Evolutionary conservation across 2,113 vertebrate genomes (phyloP).

Genomic region (Picathartes gymnocephalus): DNA sequence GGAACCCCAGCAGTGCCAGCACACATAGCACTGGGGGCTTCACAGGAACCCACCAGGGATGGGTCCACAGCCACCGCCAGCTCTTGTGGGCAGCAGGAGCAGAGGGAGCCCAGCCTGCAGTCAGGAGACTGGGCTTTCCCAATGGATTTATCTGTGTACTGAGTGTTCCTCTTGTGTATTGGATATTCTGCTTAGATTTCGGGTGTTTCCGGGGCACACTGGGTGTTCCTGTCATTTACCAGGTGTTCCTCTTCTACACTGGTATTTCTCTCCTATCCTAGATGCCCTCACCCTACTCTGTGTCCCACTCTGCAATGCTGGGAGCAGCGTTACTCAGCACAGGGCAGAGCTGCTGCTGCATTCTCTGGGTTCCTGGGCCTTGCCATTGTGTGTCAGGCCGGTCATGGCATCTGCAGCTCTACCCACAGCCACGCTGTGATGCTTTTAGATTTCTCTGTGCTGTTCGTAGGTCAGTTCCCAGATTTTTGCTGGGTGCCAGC

Average conservation of each 20-base stretch:
- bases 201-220: not conserved
- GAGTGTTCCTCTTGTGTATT: fast-evolving
- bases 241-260: not conserved
- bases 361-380: not conserved
- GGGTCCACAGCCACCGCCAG: fast-evolving
- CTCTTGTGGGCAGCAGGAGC: not conserved
- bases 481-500: fast-evolving
- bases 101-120: not conserved
- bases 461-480: not conserved
- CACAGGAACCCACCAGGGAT: fast-evolving
- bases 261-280: not conserved
- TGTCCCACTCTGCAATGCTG: not conserved
- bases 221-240: not conserved
- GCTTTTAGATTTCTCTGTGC: not conserved
- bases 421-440: fast-evolving
- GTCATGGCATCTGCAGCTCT: not conserved
- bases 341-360: not conserved
- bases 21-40: fast-evolving
- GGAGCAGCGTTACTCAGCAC: fast-evolving
- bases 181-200: not conserved
- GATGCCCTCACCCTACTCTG: fast-evolving
- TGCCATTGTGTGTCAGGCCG: fast-evolving
- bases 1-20: not conserved
- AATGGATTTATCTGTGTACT: fast-evolving
- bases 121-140: not conserved